These are phyloP conservation scores for Petrocephalus schoutedeni DNA, from an alignment of 2,797 vertebrate genomes.

Conservation along the genomic window DNA sequence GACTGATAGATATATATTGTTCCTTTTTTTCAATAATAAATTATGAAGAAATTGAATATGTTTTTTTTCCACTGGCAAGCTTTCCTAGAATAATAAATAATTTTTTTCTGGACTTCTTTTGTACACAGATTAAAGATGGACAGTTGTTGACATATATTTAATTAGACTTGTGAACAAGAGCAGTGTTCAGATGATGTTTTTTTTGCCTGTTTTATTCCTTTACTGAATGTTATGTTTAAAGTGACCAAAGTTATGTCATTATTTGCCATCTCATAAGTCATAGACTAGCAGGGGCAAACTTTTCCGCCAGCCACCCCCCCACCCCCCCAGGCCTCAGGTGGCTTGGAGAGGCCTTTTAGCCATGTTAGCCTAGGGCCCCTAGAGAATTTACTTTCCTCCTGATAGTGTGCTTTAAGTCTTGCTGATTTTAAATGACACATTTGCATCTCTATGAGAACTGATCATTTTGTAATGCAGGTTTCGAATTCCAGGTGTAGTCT, in stretches of 20 bases:
- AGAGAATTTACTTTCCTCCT: background rate
- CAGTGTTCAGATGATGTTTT: background rate
- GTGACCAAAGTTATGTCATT: background rate
- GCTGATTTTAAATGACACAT: background rate
- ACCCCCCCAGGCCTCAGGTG: background rate
- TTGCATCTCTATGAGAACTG: background rate
- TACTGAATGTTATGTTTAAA: background rate
- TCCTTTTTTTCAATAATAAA: background rate
- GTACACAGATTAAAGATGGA: background rate
- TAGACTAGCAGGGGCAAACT: background rate
- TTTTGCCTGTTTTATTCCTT: background rate
- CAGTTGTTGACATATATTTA: background rate
- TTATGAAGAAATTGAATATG: background rate
- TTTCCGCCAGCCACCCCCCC: background rate
- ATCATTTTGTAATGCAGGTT: background rate
- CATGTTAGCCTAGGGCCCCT: background rate
- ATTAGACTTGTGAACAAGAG: slow-evolving; percentile 9
- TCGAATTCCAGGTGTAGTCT: background rate
- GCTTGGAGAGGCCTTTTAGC: background rate
- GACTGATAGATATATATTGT: background rate
- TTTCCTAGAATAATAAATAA: background rate
- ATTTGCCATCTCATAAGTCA: background rate
- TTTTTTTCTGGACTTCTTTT: slow-evolving; percentile 4
- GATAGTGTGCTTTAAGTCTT: background rate
- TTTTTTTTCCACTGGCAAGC: background rate